Evolutionary conservation across 1,140 invertebrate species (phyloP).

Genomic region (Chelonus insularis): DNA sequence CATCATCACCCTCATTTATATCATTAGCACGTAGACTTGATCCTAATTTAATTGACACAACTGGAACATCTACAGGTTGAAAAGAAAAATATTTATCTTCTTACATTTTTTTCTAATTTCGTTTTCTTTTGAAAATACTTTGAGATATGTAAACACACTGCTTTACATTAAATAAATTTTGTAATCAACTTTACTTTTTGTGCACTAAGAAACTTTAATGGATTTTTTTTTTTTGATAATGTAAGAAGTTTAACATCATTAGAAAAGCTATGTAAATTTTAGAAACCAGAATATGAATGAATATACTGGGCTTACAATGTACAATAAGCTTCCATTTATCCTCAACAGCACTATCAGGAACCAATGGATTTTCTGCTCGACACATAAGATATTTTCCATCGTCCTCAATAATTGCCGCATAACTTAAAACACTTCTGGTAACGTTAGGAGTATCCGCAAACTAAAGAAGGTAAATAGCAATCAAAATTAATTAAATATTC

Average conservation of each 20-base stretch:
- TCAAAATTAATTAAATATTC: background rate
- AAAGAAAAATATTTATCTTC: slow-evolving; percentile 22
- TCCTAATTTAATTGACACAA: slow-evolving; percentile 62
- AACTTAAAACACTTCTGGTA: slow-evolving; percentile 61
- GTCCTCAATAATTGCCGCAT: slow-evolving; percentile 62
- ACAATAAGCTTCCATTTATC: slow-evolving; percentile 66
- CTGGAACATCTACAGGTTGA: slow-evolving; percentile 61
- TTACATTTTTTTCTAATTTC: background rate
- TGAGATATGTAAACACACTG: too few relatives aligned
- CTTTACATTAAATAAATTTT: too few relatives aligned
- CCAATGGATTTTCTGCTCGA: slow-evolving; percentile 67
- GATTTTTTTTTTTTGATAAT: too few relatives aligned
- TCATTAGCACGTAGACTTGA: slow-evolving; percentile 59
- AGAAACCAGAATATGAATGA: too few relatives aligned
- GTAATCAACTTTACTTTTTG: too few relatives aligned
- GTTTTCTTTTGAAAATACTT: too few relatives aligned
- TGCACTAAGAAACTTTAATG: too few relatives aligned
- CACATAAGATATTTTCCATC: slow-evolving; percentile 67
- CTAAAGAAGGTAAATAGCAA: too few relatives aligned
- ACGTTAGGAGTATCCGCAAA: slow-evolving; percentile 40
- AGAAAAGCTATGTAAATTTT: too few relatives aligned
- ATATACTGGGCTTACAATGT: slow-evolving; percentile 67
- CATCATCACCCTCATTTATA: slow-evolving; percentile 65
- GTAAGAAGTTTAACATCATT: too few relatives aligned
- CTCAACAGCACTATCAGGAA: slow-evolving; percentile 67